Conservation (phyloP, 2,888 invertebrate species). For the Drosophila mercatorum region DNA sequence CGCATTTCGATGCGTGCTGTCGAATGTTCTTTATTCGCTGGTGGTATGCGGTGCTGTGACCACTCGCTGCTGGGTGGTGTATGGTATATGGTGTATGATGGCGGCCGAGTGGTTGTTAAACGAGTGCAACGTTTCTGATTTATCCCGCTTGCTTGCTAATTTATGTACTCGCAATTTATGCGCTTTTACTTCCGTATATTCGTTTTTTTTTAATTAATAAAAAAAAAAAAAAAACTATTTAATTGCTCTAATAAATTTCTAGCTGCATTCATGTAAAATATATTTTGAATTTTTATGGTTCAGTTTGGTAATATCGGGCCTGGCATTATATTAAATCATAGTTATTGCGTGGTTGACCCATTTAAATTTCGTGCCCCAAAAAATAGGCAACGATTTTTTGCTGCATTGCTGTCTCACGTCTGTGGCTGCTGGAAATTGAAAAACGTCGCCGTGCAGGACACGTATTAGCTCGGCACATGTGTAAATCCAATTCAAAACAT, state of each 20-base stretch:
- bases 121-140: conserved; percentile 50
- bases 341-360: conserved; percentile 50
- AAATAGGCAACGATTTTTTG: conserved; percentile 39
- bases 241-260: conserved; percentile 64
- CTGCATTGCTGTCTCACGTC: conserved; percentile 39
- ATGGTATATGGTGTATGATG: conserved; percentile 3
- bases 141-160: conserved; percentile 34
- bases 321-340: conserved; percentile 45
- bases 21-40: conserved; percentile 42
- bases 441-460: conserved; percentile 54
- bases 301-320: conserved; percentile 5
- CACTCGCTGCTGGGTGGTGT: neutral
- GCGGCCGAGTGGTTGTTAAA: conserved; percentile 27
- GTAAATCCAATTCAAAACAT: conserved; percentile 78
- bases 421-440: conserved; percentile 67
- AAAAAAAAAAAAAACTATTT: conserved; percentile 25
- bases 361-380: conserved; percentile 26
- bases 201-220: neutral
- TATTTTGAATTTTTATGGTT: conserved; percentile 28
- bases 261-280: conserved; percentile 18
- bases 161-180: conserved; percentile 43
- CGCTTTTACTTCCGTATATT: conserved; percentile 32
- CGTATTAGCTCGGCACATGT: conserved; percentile 75
- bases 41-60: conserved; percentile 47
- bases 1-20: conserved; percentile 62